Percentiles rank a stretch among this genome's conserved stretches.
These are phyloP conservation scores for Periophthalmus magnuspinnatus DNA, from an alignment of 2,797 vertebrate species.

Conservation along the genomic window DNA sequence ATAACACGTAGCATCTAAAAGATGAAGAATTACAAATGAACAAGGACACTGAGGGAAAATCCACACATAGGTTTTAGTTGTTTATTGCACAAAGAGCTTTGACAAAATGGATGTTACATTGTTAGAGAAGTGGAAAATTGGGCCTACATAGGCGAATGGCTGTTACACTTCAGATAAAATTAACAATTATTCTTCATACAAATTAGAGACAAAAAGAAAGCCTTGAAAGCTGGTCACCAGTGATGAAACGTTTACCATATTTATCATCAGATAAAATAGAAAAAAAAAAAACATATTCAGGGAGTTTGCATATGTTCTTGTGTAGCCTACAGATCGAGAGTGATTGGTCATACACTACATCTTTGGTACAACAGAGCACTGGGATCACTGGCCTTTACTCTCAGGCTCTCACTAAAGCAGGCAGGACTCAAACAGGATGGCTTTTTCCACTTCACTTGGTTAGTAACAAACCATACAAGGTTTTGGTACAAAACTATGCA, in stretches of 20 bases:
- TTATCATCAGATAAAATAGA: slow-evolving; percentile 53
- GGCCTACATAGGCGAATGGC: slow-evolving; percentile 20
- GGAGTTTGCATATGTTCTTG: slow-evolving; percentile 67
- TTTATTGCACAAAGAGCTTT: slow-evolving; percentile 83
- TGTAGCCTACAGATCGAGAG: slow-evolving; percentile 20
- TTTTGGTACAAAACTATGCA: slow-evolving; percentile 47
- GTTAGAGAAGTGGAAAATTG: slow-evolving; percentile 60
- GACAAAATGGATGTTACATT: slow-evolving; percentile 75
- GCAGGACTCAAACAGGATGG: slow-evolving; percentile 31
- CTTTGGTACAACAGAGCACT: slow-evolving; percentile 78
- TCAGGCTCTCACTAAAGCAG: slow-evolving; percentile 43
- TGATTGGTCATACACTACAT: slow-evolving; percentile 46
- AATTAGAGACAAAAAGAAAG: background rate
- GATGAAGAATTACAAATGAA: slow-evolving; percentile 24
- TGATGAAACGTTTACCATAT: slow-evolving; percentile 29
- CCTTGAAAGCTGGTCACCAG: background rate
- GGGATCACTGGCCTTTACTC: slow-evolving; percentile 51
- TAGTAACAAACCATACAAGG: slow-evolving; percentile 52
- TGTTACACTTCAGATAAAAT: slow-evolving; percentile 29
- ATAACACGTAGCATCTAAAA: slow-evolving; percentile 13
- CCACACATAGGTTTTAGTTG: slow-evolving; percentile 49
- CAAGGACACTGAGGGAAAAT: slow-evolving; percentile 2
- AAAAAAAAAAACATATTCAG: slow-evolving; percentile 49
- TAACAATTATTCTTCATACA: background rate
- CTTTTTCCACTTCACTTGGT: slow-evolving; percentile 43